Evolutionary conservation across 2,113 vertebrate species (phyloP).

Genomic region (Pelodiscus sinensis): DNA sequence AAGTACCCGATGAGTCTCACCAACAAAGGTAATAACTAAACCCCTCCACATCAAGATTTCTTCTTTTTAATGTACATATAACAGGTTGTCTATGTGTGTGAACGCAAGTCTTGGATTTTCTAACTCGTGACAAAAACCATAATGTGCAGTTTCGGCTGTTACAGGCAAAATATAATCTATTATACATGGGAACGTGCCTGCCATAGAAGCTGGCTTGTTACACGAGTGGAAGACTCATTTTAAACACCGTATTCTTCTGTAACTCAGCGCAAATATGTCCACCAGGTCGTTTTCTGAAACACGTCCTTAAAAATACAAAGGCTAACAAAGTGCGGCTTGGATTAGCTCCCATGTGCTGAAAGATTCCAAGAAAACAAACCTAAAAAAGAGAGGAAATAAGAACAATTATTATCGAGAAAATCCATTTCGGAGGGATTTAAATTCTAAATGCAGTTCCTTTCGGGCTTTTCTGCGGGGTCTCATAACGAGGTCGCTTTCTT

Average conservation of each 20-base stretch:
- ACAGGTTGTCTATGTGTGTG: slow-evolving; percentile 37
- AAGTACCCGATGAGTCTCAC: not conserved
- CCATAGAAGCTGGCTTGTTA: slow-evolving; percentile 53
- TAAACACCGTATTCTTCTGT: slow-evolving; percentile 35
- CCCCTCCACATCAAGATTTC: slow-evolving; percentile 30
- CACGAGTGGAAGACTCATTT: not conserved
- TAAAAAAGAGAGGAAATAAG: slow-evolving; percentile 69
- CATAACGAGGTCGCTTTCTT: slow-evolving; percentile 37
- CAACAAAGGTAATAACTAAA: slow-evolving; percentile 36
- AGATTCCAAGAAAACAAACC: slow-evolving; percentile 68
- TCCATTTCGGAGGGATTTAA: not conserved
- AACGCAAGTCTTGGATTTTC: slow-evolving; percentile 60
- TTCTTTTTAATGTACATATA: slow-evolving; percentile 41
- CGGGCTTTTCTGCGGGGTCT: not conserved
- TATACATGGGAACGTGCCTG: slow-evolving; percentile 44
- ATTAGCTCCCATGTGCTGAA: slow-evolving; percentile 63
- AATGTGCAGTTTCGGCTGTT: slow-evolving; percentile 36
- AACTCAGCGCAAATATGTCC: slow-evolving; percentile 52
- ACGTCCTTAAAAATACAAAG: slow-evolving; percentile 63
- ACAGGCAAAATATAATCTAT: slow-evolving; percentile 33
- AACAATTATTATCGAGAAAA: slow-evolving; percentile 61
- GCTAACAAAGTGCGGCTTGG: slow-evolving; percentile 36
- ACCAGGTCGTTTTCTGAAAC: slow-evolving; percentile 64
- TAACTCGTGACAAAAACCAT: slow-evolving; percentile 58
- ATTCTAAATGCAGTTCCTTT: not conserved